Evolutionary conservation across 2,888 invertebrate species (phyloP).

Genomic region (Bruchidius siliquastri): DNA sequence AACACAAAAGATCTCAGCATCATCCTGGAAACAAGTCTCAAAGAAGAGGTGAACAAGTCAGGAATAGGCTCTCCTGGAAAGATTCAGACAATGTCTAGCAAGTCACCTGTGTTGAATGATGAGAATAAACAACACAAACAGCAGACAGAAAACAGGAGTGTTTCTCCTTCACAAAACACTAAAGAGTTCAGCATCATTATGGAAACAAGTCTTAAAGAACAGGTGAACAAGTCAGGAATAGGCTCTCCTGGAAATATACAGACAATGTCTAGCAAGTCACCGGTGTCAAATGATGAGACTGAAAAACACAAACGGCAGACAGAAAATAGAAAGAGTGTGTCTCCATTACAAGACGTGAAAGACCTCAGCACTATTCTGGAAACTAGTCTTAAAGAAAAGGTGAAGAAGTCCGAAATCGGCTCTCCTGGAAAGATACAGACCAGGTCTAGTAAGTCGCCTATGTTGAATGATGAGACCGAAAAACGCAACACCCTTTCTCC

Average conservation of each 20-base stretch:
- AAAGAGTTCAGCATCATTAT: constrained; percentile 25
- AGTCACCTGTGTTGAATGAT: constrained; percentile 2
- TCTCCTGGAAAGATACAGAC: background rate
- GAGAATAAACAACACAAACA: background rate
- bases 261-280: no score
- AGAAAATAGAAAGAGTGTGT: background rate
- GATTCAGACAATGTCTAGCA: no score
- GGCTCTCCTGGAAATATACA: background rate
- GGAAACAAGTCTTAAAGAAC: constrained; percentile 22
- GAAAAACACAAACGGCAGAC: background rate
- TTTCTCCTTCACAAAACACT: constrained; percentile 4
- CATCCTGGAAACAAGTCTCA: constrained; percentile 22
- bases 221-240: constrained; percentile 10
- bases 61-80: background rate
- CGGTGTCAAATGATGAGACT: constrained; percentile 1
- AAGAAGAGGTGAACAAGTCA: constrained; percentile 18
- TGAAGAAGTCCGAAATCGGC: background rate
- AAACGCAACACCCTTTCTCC: background rate
- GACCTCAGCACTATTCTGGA: constrained; percentile 27
- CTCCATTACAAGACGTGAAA: constrained; percentile 9
- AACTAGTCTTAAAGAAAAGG: constrained; percentile 10
- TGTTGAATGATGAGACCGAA: background rate
- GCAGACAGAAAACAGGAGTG: background rate
- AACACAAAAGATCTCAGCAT: constrained; percentile 22
- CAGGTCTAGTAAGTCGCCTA: constrained; percentile 6